Conservation (phyloP, 2,888 invertebrate genomes). For the Euproctis similis region DNA sequence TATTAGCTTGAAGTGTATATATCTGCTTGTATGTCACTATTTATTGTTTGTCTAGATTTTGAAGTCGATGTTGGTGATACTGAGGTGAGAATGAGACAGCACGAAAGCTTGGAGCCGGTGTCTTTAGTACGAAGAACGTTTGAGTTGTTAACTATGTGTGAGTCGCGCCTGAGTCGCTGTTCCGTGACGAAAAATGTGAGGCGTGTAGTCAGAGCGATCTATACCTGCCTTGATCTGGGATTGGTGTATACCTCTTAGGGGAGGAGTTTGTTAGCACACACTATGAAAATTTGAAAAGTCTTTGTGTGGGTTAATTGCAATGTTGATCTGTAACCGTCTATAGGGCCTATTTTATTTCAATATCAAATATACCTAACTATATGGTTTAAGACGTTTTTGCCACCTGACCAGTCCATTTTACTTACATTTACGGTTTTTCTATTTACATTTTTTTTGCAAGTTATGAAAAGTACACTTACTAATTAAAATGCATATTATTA, state of each 20-base stretch:
- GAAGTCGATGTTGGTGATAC: conserved; percentile 20
- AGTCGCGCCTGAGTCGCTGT: conserved; percentile 74
- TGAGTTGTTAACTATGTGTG: conserved; percentile 70
- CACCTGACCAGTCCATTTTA: no score
- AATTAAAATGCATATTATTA: no score
- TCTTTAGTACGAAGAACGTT: conserved; percentile 66
- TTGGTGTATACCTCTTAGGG: conserved; percentile 66
- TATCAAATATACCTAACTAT: conserved; percentile 14
- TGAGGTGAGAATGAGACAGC: conserved; percentile 59
- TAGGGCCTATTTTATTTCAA: conserved; percentile 48
- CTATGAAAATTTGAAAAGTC: conserved; percentile 39
- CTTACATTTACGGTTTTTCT: no score
- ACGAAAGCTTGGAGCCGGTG: conserved; percentile 57
- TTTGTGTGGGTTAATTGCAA: conserved; percentile 72
- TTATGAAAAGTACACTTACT: no score
- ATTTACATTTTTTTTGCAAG: no score
- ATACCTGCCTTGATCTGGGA: conserved; percentile 51
- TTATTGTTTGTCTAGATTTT: conserved; percentile 8
- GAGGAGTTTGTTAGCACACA: conserved; percentile 68
- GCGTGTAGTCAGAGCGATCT: conserved; percentile 72
- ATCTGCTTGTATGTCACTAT: conserved; percentile 6
- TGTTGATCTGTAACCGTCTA: conserved; percentile 59
- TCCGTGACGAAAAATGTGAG: conserved; percentile 72
- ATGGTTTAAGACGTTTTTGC: no score
- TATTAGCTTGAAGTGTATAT: not conserved